Conservation (phyloP, 2,888 invertebrate genomes). For the Andrena marginata region DNA sequence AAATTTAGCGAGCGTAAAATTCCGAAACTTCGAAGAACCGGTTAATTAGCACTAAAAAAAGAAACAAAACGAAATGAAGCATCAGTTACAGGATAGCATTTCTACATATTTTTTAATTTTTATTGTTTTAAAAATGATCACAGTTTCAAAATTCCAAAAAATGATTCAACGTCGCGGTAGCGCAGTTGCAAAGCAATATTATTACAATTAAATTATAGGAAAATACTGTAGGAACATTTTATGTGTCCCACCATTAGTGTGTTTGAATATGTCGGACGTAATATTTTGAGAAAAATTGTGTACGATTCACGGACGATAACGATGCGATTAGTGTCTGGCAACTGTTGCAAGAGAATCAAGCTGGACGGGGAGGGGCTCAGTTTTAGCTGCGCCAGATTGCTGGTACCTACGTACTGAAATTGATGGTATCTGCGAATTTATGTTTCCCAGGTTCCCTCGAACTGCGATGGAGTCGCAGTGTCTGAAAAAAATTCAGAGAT, state of each 20-base stretch:
- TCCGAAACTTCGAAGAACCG: neutral
- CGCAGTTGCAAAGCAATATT: too few relatives aligned
- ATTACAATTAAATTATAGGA: too few relatives aligned
- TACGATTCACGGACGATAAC: neutral
- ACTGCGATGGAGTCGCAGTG: neutral
- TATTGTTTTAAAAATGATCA: too few relatives aligned
- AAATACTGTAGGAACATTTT: too few relatives aligned
- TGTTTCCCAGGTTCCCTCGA: neutral
- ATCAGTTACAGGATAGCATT: too few relatives aligned
- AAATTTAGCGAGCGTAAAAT: conserved; percentile 11
- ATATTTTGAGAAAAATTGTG: neutral
- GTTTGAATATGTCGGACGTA: neutral
- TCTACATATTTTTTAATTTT: too few relatives aligned
- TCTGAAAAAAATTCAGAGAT: neutral
- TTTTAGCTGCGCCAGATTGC: conserved; percentile 16
- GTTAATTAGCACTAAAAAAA: neutral
- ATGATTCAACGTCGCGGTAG: too few relatives aligned
- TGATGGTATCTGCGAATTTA: conserved; percentile 16
- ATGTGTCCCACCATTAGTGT: too few relatives aligned
- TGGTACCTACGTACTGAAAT: conserved; percentile 30
- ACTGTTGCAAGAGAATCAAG: conserved; percentile 19
- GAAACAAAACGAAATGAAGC: neutral
- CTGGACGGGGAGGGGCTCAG: conserved; percentile 1
- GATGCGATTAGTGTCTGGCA: neutral
- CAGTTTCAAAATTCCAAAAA: too few relatives aligned